Evolutionary conservation across 2,797 vertebrate species (phyloP).

Genomic region (Chaenodraco wilsoni): DNA sequence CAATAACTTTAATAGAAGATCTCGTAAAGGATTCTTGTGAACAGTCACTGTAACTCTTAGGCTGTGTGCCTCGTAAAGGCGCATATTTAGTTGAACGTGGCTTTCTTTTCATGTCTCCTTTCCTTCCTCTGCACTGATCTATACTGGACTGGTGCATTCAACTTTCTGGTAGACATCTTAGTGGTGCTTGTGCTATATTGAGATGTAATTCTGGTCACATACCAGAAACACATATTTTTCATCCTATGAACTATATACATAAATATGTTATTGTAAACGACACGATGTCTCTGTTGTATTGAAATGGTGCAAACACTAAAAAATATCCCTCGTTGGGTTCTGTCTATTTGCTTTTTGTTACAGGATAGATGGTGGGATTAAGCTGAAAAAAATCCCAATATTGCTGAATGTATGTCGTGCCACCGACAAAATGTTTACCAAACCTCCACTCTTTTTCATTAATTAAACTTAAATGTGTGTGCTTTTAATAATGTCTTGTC

Average conservation of each 20-base stretch:
- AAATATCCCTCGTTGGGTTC: constrained; percentile 74
- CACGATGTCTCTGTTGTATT: constrained; percentile 83
- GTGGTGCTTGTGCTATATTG: constrained; percentile 81
- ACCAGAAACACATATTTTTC: constrained; percentile 67
- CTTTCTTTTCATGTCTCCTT: constrained; percentile 71
- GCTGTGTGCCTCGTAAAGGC: constrained; percentile 71
- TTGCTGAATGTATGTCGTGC: constrained; percentile 88
- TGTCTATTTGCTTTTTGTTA: constrained; percentile 74
- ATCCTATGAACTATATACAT: constrained; percentile 81
- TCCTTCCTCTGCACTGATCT: constrained; percentile 70
- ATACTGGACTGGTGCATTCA: constrained; percentile 68
- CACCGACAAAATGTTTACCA: constrained; percentile 88
- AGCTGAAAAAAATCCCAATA: constrained; percentile 82
- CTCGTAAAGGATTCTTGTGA: constrained; percentile 66
- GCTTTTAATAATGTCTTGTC: constrained; percentile 75
- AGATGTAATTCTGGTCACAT: constrained; percentile 73
- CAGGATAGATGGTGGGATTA: constrained; percentile 82
- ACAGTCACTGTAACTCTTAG: constrained; percentile 71
- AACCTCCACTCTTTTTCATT: constrained; percentile 86
- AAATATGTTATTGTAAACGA: constrained; percentile 82
- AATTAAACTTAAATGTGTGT: constrained; percentile 88
- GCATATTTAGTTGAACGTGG: constrained; percentile 71
- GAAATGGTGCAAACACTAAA: constrained; percentile 77
- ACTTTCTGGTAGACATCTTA: constrained; percentile 77
- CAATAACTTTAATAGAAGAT: constrained; percentile 70